Base-by-base conservation (phyloP, 2,888 invertebrate species). In the Ectemnius continuus region DNA sequence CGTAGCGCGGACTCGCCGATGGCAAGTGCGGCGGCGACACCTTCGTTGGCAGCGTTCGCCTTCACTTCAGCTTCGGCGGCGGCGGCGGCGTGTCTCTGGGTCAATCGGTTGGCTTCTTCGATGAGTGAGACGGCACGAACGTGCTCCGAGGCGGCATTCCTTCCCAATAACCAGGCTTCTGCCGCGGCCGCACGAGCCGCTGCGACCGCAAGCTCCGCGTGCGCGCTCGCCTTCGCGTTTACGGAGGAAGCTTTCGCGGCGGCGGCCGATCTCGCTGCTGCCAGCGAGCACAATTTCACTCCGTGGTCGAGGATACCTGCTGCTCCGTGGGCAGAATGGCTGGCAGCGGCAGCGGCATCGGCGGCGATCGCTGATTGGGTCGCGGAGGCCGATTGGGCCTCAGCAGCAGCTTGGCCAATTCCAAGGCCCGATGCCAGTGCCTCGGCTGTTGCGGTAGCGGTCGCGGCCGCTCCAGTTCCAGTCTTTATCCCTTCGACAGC, bases 51-150 rank as follows among this genome's bases (percentile, higher is more conserved):
- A 2, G 20, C 20, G 6, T 14, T 6, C 26, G 69, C 72, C 60
- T 73, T 75, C 2, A 48, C 67, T 14, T 72, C 56, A 8, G 72
- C 61, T 18, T 76, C 73, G 6, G 65, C 63, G 0, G 67, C 61
- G 2, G 76, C 70, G 0, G 70, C 70, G 0, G 57, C 63, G 0
- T 45, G 56, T 0, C 73, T 61, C 3, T 70, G 67, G 0, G 73
- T 47, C 0, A 65, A 57, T 8, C 61, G 60, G 58, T 77, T 77
- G 1, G 72, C 57, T 2, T 3, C 46, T 11, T 47, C 72, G 0
- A 73, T 64, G 1, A 67, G 67, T 8, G 65, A 45, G 16, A 52
- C 61, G 1, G 75, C 76, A 5, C 63, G 76, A 0, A 46, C 8
- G 0, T 68, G 56, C 0, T 62, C 72, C 0, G 48, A 36, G 1